Conservation (phyloP, 1,140 invertebrate genomes). For the Linepithema humile region DNA sequence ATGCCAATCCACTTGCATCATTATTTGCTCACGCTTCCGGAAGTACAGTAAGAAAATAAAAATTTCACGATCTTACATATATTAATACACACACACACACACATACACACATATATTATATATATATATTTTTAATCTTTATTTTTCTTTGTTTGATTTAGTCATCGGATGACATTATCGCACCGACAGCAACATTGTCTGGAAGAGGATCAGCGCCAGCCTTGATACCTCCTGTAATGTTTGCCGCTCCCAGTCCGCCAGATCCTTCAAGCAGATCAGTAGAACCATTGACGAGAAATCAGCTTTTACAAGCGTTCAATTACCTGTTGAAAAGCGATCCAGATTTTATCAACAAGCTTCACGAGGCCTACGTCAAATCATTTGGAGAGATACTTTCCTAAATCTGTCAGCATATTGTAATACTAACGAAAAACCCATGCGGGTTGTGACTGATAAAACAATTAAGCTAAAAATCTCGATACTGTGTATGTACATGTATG, state of each 20-base stretch:
- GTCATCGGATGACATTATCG: conserved; percentile 76
- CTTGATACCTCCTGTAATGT: conserved; percentile 93
- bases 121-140: conserved; percentile 13
- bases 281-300: conserved; percentile 93
- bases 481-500: conserved; percentile 55
- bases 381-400: conserved; percentile 90
- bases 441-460: conserved; percentile 67
- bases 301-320: conserved; percentile 94
- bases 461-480: conserved; percentile 62
- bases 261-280: conserved; percentile 81
- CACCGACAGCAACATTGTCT: conserved; percentile 67
- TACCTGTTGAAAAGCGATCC: conserved; percentile 94
- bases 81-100: no score
- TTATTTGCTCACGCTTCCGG: conserved; percentile 73
- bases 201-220: conserved; percentile 86
- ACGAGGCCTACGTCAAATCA: conserved; percentile 95
- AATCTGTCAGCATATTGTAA: conserved; percentile 29
- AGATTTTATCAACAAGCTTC: conserved; percentile 93
- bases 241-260: conserved; percentile 85
- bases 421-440: conserved; percentile 45
- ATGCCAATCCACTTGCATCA: conserved; percentile 72
- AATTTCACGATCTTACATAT: neutral
- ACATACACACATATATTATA: no score
- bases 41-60: conserved; percentile 50
- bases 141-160: conserved; percentile 61